These are phyloP conservation scores for Argyresthia albistria DNA, from an alignment of 2,888 invertebrate genomes.

Conservation along the genomic window DNA sequence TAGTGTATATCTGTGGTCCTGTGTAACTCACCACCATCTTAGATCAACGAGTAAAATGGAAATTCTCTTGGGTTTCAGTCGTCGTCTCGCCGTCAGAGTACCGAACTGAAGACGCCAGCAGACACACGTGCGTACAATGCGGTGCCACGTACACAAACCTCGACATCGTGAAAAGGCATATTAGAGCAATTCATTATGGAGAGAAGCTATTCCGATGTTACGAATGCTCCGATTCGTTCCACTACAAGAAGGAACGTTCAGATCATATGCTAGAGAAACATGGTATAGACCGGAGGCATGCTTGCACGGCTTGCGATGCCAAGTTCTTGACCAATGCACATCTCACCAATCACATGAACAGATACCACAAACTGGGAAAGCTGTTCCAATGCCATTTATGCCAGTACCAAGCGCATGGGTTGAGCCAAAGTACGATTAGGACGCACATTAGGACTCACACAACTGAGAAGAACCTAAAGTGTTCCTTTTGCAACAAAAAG, in stretches of 20 bases:
- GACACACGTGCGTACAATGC: too few species aligned
- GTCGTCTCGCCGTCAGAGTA: too few species aligned
- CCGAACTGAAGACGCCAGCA: too few species aligned
- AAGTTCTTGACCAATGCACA: neutral
- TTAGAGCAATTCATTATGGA: too few species aligned
- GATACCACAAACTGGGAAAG: neutral
- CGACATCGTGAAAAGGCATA: too few species aligned
- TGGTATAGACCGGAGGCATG: neutral
- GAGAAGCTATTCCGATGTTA: too few species aligned
- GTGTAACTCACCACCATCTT: too few species aligned
- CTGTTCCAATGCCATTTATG: neutral
- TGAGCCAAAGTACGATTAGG: neutral
- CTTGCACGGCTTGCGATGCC: neutral
- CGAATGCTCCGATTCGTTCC: too few species aligned
- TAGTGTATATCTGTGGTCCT: too few species aligned
- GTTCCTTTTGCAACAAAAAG: slow-evolving; percentile 26
- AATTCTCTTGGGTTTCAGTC: too few species aligned
- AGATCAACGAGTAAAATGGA: too few species aligned
- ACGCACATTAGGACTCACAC: slow-evolving; percentile 22
- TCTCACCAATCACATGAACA: neutral
- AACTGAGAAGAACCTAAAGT: slow-evolving; percentile 16
- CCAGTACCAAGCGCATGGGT: slow-evolving; percentile 2
- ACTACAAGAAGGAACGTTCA: neutral
- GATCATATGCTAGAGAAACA: neutral
- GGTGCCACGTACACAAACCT: too few species aligned